Evolutionary conservation across 2,113 vertebrate species (phyloP), one percentile per base, ranked within the genome.

Genomic region (Gobius niger): DNA sequence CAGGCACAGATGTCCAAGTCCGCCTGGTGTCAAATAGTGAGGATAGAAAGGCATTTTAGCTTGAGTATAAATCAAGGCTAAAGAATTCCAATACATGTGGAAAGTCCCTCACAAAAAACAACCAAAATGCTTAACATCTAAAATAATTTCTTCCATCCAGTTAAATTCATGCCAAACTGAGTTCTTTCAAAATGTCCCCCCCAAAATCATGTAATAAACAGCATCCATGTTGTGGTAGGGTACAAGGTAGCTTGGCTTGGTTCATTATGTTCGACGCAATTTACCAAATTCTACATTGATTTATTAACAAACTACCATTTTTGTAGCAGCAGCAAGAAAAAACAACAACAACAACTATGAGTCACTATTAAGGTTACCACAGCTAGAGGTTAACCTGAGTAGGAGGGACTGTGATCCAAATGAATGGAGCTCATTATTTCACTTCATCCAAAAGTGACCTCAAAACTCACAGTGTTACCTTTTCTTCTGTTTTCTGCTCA

Each of bases 391-490:
- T 59, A 41, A 59, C 56, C 24, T 59, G 56, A 59, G 24, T 41
- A 12, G 24, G 24, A 59, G 34, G 19, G 52, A 19, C 52, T 12
- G 9, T 50, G 11, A 6, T 4, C 19, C 54, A 34, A 57, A 57
- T 40, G 12, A 34, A 57, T 34, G 19, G 19, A 59, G 11, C 7
- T 42, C 42, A 16, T 41, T 42, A 41, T 60, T 60, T n/a, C 8
- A 57, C 11, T 12, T 40, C 9, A 8, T 60, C 34, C 15, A 13
- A 60, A 15, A 60, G 14, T n/a, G 41, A 44, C 57, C 40, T 60
- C 57, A n/a, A 41, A 50, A n/a, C 57, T 60, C 40, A 60, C 57
- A 60, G 57, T 42, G 57, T 60, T n/a, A 14, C 7, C 34, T 41
- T 13, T 14, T 42, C 34, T 60, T 42, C 54, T 57, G 54, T 57